phyloP scores from a whole-genome alignment of 2,113 vertebrate species.

The Polyodon spathula region DNA sequence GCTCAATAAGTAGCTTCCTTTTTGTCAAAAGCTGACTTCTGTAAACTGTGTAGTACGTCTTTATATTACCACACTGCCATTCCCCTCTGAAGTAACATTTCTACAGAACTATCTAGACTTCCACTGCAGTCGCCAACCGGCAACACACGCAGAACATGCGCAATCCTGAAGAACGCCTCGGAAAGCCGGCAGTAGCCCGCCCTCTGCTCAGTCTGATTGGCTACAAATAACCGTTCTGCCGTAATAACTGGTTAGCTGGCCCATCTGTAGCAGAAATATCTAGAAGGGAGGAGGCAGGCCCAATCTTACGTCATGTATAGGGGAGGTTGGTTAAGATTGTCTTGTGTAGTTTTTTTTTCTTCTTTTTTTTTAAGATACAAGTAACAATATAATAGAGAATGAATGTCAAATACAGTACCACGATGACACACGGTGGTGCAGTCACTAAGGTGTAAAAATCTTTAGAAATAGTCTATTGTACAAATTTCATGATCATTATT shows the following conservation, averaged over 20 bases:
- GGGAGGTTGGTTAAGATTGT: too few species aligned
- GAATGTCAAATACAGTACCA: too few species aligned
- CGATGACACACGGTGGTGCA: too few species aligned
- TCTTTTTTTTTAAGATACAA: too few species aligned
- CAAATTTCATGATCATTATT: too few species aligned
- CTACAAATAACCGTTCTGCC: background rate
- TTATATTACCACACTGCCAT: conserved; percentile 41
- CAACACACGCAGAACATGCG: conserved; percentile 28
- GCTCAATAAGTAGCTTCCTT: conserved; percentile 42
- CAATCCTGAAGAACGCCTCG: conserved; percentile 17
- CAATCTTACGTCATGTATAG: conserved; percentile 18
- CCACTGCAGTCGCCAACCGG: conserved; percentile 24
- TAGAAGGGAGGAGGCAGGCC: conserved; percentile 39
- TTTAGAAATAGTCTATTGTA: too few species aligned
- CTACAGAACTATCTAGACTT: conserved; percentile 48
- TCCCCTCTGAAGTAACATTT: conserved; percentile 36
- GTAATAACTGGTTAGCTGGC: conserved; percentile 37
- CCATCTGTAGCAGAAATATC: conserved; percentile 48
- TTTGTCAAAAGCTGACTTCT: conserved; percentile 47
- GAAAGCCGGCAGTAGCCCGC: conserved; percentile 32
- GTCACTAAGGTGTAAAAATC: too few species aligned
- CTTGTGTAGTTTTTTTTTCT: too few species aligned
- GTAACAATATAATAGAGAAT: too few species aligned
- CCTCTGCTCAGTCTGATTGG: conserved; percentile 38
- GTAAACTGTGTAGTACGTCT: conserved; percentile 29